These are phyloP conservation scores for Bombus cullumanus DNA, from an alignment of 1,140 invertebrate species.

Conservation along the genomic window DNA sequence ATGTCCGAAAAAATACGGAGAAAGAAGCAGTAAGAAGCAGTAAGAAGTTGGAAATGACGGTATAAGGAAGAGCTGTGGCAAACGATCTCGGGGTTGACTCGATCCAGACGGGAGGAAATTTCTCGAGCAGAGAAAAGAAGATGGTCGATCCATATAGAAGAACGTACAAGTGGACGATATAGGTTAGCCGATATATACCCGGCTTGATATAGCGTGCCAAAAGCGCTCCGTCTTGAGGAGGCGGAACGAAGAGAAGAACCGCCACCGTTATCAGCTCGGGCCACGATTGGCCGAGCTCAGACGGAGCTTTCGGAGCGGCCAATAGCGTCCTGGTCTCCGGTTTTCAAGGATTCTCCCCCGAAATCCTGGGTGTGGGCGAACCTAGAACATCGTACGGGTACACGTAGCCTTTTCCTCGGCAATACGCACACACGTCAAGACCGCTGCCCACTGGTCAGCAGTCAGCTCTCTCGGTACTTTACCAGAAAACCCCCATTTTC, in stretches of 20 bases:
- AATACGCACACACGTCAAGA: slow-evolving; percentile 46
- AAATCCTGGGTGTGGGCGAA: slow-evolving; percentile 65
- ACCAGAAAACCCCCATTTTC: slow-evolving; percentile 39
- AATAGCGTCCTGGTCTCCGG: slow-evolving; percentile 80
- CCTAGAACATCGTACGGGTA: slow-evolving; percentile 33
- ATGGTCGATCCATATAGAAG: slow-evolving; percentile 55
- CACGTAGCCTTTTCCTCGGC: slow-evolving; percentile 46
- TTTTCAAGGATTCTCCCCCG: slow-evolving; percentile 78
- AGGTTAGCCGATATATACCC: slow-evolving; percentile 45
- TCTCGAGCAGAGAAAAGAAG: slow-evolving; percentile 50
- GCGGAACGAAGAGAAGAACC: slow-evolving; percentile 78
- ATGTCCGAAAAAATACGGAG: background rate
- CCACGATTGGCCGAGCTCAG: slow-evolving; percentile 78
- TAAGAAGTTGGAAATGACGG: slow-evolving; percentile 8
- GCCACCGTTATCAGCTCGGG: slow-evolving; percentile 79
- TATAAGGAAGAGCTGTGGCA: slow-evolving; percentile 36
- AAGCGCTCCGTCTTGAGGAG: slow-evolving; percentile 78
- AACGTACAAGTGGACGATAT: slow-evolving; percentile 53
- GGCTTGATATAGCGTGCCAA: slow-evolving; percentile 64
- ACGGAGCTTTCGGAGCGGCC: slow-evolving; percentile 72
- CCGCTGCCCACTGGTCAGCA: slow-evolving; percentile 70
- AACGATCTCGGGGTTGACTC: slow-evolving; percentile 52
- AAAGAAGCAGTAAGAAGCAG: background rate
- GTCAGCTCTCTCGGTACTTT: slow-evolving; percentile 9
- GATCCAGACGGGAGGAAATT: slow-evolving; percentile 46